Evolutionary conservation across 2,888 invertebrate species (phyloP), one percentile per base, ranked within the genome.

Genomic region (Anarsia innoxiella): DNA sequence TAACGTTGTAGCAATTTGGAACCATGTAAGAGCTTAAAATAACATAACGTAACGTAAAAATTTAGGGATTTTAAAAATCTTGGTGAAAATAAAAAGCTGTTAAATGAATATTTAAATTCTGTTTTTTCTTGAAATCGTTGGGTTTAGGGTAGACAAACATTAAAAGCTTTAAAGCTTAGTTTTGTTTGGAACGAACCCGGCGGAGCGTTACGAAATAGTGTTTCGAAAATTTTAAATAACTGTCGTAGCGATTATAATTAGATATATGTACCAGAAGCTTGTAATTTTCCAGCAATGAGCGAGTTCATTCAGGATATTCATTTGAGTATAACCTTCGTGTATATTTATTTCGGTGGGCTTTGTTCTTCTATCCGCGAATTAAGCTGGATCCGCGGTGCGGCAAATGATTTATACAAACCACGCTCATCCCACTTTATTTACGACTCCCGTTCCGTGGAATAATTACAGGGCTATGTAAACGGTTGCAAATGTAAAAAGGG

Each of bases 341-440:
- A n/a, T n/a, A 78, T 83, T 78, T 80, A 78, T 80, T 78, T 76
- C 63, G 53, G 60, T 59, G 60, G 73, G 78, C 74, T 77, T 82
- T 78, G 78, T 80, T 78, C 78, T 79, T 78, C 72, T 79, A 78
- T 77, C 72, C 74, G 65, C 72, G 77, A 80, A 79, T 78, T 79
- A 82, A 74, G 62, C 62, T 59, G 68, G 68, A 73, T 70, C 61
- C 67, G 50, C 53, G 48, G 47, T 46, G 59, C 64, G 58, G 61
- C 71, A 70, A 82, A 83, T 83, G 82, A 83, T 83, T 84, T 84
- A 83, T 77, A 79, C 69, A 75, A 74, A 72, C 72, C 67, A 63
- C 66, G 74, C 67, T 80, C 75, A 82, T 79, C 79, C 83, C 66
- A 62, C 47, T 78, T 82, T 80, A 82, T 84, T 84, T 84, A 83